phyloP scores from a whole-genome alignment of 2,888 invertebrate species.

The Cerceris rybyensis region DNA sequence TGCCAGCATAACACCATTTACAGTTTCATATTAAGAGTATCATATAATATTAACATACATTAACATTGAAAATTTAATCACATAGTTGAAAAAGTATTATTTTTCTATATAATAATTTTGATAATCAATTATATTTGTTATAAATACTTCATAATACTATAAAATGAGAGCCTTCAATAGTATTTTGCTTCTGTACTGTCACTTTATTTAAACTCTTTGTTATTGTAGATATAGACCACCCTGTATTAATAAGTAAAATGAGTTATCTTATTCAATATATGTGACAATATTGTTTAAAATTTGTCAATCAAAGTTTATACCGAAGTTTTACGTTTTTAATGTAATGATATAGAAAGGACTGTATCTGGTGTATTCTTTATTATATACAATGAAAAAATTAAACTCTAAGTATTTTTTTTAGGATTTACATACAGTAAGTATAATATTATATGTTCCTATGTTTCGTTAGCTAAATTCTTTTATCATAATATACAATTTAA shows the following conservation, averaged over 20 bases:
- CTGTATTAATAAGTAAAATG: conserved; percentile 47
- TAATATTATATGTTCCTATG: conserved; percentile 7
- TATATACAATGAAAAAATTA: conserved; percentile 12
- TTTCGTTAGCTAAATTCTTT: background rate
- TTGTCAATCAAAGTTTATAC: conserved; percentile 11
- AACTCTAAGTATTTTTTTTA: conserved; percentile 18
- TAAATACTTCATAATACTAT: too few species aligned
- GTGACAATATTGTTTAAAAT: conserved; percentile 5
- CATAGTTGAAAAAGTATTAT: too few species aligned
- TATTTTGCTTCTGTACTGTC: too few species aligned
- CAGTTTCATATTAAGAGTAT: conserved; percentile 19
- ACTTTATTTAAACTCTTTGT: background rate
- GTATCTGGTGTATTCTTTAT: conserved; percentile 36
- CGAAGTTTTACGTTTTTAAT: conserved; percentile 16
- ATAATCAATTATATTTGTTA: too few species aligned
- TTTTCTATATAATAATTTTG: too few species aligned
- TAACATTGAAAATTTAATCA: background rate
- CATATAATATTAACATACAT: background rate
- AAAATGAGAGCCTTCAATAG: too few species aligned
- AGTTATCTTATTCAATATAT: background rate
- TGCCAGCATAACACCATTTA: conserved; percentile 31
- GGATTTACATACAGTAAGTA: conserved; percentile 38
- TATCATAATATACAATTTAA: background rate
- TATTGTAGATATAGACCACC: conserved; percentile 36
- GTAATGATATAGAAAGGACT: conserved; percentile 12